Conservation (phyloP, 2,888 invertebrate species). For the Hedychridium roseum region DNA sequence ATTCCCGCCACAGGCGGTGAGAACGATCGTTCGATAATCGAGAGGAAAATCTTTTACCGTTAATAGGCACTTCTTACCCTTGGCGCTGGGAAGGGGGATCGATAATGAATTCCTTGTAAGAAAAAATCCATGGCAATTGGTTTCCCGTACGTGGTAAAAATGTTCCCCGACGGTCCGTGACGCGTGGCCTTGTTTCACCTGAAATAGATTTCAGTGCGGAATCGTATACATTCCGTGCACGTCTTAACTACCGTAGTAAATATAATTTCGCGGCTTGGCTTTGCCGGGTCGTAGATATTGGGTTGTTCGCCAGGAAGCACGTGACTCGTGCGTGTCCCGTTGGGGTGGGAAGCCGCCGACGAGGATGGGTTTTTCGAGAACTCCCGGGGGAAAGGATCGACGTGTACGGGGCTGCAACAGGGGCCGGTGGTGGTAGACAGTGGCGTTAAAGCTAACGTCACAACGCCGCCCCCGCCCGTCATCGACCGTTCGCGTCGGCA, state of each 20-base stretch:
- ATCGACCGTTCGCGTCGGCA: slow-evolving; percentile 51
- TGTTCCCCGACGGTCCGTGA: slow-evolving; percentile 27
- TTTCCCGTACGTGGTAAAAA: slow-evolving; percentile 30
- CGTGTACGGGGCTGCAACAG: background rate
- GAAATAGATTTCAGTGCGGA: slow-evolving; percentile 37
- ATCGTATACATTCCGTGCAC: slow-evolving; percentile 27
- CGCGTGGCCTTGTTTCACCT: slow-evolving; percentile 39
- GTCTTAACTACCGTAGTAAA: slow-evolving; percentile 20
- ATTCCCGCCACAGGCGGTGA: too few relatives aligned
- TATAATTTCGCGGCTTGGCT: slow-evolving; percentile 19
- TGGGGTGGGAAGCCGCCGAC: too few relatives aligned
- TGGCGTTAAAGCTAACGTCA: slow-evolving; percentile 55
- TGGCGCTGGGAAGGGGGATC: too few relatives aligned
- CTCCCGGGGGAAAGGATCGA: background rate
- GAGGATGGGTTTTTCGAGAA: too few relatives aligned
- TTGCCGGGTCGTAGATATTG: slow-evolving; percentile 9
- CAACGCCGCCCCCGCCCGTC: slow-evolving; percentile 54
- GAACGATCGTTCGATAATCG: too few relatives aligned
- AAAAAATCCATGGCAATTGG: too few relatives aligned
- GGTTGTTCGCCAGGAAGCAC: background rate
- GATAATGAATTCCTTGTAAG: too few relatives aligned
- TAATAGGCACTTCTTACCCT: too few relatives aligned
- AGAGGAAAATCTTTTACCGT: too few relatives aligned
- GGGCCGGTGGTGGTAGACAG: slow-evolving; percentile 19
- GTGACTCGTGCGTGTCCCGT: slow-evolving; percentile 6